Evolutionary conservation across 2,888 invertebrate genomes (phyloP).

Genomic region (Tanytarsus gracilentus): DNA sequence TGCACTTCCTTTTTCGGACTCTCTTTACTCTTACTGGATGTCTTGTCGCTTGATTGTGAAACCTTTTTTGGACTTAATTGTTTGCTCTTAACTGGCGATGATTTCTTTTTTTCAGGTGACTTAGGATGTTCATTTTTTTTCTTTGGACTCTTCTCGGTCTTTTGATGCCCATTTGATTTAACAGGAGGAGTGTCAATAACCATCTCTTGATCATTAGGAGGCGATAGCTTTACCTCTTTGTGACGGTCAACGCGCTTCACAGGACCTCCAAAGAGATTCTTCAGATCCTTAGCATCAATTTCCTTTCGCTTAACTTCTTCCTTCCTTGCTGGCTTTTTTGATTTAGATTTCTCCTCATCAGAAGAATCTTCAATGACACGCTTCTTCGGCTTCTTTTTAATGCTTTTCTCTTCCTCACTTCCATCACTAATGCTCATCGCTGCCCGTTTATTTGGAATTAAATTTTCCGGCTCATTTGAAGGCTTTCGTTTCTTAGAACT

Average conservation of each 20-base stretch:
- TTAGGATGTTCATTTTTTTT: no score
- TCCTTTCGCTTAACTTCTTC: slow-evolving; percentile 30
- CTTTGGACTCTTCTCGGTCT: no score
- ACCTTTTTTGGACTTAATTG: no score
- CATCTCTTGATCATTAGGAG: no score
- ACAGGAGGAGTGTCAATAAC: no score
- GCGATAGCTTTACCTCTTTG: not conserved
- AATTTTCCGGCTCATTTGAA: not conserved
- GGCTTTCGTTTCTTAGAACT: slow-evolving; percentile 27
- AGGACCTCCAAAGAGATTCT: not conserved
- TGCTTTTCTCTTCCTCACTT: not conserved
- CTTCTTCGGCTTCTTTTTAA: slow-evolving; percentile 36
- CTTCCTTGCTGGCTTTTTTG: slow-evolving; percentile 32
- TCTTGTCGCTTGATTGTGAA: no score
- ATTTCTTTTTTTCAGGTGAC: no score
- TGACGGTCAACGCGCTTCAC: not conserved
- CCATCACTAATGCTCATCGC: slow-evolving; percentile 8
- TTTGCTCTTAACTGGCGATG: no score
- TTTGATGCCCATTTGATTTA: no score
- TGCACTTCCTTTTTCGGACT: no score
- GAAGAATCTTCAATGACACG: slow-evolving; percentile 42
- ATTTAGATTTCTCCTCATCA: slow-evolving; percentile 45
- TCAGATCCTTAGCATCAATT: not conserved
- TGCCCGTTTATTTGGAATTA: not conserved
- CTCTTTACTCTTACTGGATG: no score